Base-by-base conservation (phyloP, 35 echinoderm and acorn worm genomes). In the Apostichopus parvimensis region DNA sequence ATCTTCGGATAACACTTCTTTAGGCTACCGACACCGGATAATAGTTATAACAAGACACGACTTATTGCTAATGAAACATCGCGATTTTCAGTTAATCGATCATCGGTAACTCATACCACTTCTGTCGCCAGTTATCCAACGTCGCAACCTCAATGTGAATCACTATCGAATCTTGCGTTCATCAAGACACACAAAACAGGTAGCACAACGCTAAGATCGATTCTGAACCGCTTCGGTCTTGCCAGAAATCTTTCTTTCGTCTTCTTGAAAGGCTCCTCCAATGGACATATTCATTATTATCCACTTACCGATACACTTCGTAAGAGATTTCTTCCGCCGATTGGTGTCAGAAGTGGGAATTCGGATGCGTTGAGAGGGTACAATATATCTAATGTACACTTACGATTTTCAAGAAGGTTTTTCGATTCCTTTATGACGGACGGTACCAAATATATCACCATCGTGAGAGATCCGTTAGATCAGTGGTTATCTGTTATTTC, bases 101-200 rank as follows among this genome's bases (percentile, higher is more conserved):
- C 58, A 60, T 60, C 11, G 11, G 11, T 60, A 9, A 60, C 58
- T 7, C 58, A 9, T 12, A 60, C 7, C 58, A 60, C 6, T 60
- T 12, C 6, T 60, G 6, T 60, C 11, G 58, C 6, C 58, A 12
- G 11, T 60, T 9, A 9, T 60, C 58, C 7, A 60, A 7, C 4
- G 11, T 12, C 5, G 1, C 54, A 56, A 84, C 54, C 81, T 0
- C 10, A 57, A 52, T 81, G 53, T 72, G 78, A 90, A 55, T 28
- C 61, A 5, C 54, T 23, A 17, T 70, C 78, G 18, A 94, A 77
- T 87, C 53, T 95, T 6, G 94, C 92, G 18, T 93, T 93, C 20
- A 90, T 93, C 66, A 95, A 95, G 83, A 95, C 94, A 13, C 94
- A 95, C 25, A 95, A 95, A 55, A 95, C 94, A 8, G 94, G 94